Conservation (phyloP, 2,797 vertebrate genomes). For the Scarus forsteni region DNA sequence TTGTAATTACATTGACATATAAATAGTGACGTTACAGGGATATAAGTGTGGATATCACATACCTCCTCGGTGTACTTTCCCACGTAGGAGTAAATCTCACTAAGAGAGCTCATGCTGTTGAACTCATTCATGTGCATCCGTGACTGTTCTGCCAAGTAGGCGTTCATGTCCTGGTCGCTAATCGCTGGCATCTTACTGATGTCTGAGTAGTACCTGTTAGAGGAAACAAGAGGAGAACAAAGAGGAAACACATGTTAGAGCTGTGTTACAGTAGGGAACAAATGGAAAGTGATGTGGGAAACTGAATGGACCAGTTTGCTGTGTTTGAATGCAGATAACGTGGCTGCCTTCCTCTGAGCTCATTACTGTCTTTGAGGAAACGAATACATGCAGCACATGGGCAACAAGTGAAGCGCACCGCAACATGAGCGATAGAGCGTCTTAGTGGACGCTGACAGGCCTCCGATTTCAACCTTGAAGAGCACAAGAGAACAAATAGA, state of each 20-base stretch:
- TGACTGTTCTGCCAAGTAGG: conserved; percentile 97
- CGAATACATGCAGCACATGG: conserved; percentile 7
- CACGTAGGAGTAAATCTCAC: conserved; percentile 98
- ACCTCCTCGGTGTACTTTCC: conserved; percentile 99
- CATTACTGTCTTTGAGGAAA: conserved; percentile 16
- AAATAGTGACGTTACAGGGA: neutral
- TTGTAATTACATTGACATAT: no score
- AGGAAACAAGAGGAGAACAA: conserved; percentile 18
- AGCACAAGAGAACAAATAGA: conserved; percentile 24
- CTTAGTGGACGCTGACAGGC: conserved; percentile 42
- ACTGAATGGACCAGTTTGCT: neutral
- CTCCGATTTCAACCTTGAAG: conserved; percentile 49
- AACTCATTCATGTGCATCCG: conserved; percentile 99
- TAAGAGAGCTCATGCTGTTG: conserved; percentile 97
- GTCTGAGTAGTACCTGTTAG: conserved; percentile 95
- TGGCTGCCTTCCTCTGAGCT: conserved; percentile 16
- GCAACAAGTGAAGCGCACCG: conserved; percentile 37
- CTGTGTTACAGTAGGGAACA: neutral
- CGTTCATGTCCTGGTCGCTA: conserved; percentile 99
- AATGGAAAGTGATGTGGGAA: conserved; percentile 5
- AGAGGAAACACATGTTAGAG: conserved; percentile 22
- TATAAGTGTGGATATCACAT: conserved; percentile 42
- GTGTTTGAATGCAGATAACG: conserved; percentile 14
- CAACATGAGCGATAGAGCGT: conserved; percentile 57
- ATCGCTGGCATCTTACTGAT: conserved; percentile 97